Evolutionary conservation across 1,140 invertebrate genomes (phyloP), one percentile per base, ranked within the genome.

Genomic region (Eupeodes corollae): DNA sequence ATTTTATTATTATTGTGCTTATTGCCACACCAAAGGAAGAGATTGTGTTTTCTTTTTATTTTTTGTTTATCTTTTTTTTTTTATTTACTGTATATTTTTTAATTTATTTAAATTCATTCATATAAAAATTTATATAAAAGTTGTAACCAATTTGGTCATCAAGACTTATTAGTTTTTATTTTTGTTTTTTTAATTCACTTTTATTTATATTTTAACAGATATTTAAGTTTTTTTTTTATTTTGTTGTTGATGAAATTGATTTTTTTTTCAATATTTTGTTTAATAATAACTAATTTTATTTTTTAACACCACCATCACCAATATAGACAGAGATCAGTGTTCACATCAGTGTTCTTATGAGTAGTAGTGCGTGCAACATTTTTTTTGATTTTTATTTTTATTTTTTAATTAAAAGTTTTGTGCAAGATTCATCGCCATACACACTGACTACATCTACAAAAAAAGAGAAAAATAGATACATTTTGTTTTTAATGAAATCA

Each of bases 361-460:
- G 12, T 43, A 30, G 18, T 11, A 30, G 18, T 14, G 18, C 18
- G 18, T 43, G 18, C 42, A 43, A 30, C 13, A 12, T 35, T 8
- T 39, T 49, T 44, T 19, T 38, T 38, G 38, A 37, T 44, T 32
- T 39, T 43, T 37, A 37, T 43, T 49, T 49, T n/a, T 18, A 15
- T 35, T 6, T 43, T 49, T 49, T n/a, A 11, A 15, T 35, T 6
- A n/a, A 35, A 32, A 30, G 37, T 30, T 44, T 16, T 45, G 34
- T 51, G 26, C 35, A n/a, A 19, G 16, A 74, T 76, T 80, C 78
- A 80, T 78, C 79, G 78, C 79, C 79, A 82, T 74, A 80, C 79
- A 79, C 79, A 82, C 75, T 82, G 79, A 80, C 79, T 82, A 80
- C 79, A 81, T 80, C 79, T 81, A 79, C 73, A 81, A 80, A 74